Conservation (phyloP, 2,888 invertebrate species). For the Seladonia tumulorum region DNA sequence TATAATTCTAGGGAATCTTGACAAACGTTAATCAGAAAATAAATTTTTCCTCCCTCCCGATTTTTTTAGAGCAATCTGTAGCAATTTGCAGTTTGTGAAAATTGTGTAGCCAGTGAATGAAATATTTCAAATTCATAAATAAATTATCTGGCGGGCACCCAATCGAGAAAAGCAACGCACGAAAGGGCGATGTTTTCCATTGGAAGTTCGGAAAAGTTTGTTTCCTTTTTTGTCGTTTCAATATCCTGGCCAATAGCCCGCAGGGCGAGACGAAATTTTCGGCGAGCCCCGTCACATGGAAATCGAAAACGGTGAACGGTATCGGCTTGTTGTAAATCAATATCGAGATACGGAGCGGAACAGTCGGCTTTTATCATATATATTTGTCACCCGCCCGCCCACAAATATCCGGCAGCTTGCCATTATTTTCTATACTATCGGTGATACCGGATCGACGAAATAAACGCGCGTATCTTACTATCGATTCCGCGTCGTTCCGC, state of each 20-base stretch:
- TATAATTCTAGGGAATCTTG: neutral
- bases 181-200: neutral
- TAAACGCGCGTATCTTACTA: constrained; percentile 54
- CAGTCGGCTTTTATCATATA: constrained; percentile 65
- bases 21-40: too few species aligned
- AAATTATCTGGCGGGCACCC: neutral
- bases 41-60: too few species aligned
- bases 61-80: neutral
- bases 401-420: constrained; percentile 69
- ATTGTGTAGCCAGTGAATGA: neutral
- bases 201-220: neutral
- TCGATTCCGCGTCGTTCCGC: constrained; percentile 38
- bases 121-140: neutral
- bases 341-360: constrained; percentile 63
- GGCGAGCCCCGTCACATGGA: constrained; percentile 28
- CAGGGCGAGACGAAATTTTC: constrained; percentile 41
- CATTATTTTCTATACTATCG: constrained; percentile 65
- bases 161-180: neutral
- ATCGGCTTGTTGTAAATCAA: constrained; percentile 68
- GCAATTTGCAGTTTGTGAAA: neutral
- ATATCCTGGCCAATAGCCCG: constrained; percentile 21
- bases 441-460: constrained; percentile 46
- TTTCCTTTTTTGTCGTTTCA: constrained; percentile 16
- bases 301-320: constrained; percentile 60
- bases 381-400: constrained; percentile 68